Percentiles rank a stretch among this genome's conserved stretches.
These are phyloP conservation scores for Thunnus albacares DNA, from an alignment of 2,797 vertebrate species.

Conservation along the genomic window DNA sequence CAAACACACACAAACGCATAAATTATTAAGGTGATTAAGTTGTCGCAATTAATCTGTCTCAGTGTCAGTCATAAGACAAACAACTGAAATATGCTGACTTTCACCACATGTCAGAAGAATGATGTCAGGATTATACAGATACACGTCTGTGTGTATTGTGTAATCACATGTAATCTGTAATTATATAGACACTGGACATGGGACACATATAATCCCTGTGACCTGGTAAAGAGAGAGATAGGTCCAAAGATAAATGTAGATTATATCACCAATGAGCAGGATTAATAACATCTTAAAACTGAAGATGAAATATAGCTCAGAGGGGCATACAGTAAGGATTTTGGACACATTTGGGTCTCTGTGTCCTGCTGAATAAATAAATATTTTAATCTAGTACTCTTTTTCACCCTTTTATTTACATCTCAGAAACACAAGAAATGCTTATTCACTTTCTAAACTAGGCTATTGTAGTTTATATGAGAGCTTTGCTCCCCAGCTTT, in stretches of 20 bases:
- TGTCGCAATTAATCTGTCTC: slow-evolving; percentile 48
- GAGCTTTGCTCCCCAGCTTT: neutral
- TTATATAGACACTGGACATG: slow-evolving; percentile 62
- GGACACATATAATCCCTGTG: slow-evolving; percentile 57
- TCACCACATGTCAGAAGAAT: slow-evolving; percentile 51
- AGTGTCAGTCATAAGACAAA: slow-evolving; percentile 56
- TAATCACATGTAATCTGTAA: slow-evolving; percentile 79
- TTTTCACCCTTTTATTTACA: neutral
- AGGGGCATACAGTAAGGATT: neutral
- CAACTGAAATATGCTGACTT: slow-evolving; percentile 71
- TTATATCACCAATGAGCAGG: slow-evolving; percentile 21
- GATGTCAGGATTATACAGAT: slow-evolving; percentile 53
- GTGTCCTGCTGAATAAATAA: slow-evolving; percentile 15
- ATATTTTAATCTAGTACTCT: neutral
- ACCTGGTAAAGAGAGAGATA: slow-evolving; percentile 51
- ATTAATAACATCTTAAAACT: slow-evolving; percentile 15
- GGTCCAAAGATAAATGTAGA: slow-evolving; percentile 8
- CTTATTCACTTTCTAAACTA: slow-evolving; percentile 18
- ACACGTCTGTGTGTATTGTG: slow-evolving; percentile 38
- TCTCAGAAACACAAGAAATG: neutral
- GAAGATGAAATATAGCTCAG: slow-evolving; percentile 9
- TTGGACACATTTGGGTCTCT: neutral
- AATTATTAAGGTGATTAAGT: slow-evolving; percentile 45
- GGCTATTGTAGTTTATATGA: neutral
- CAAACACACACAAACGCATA: neutral